Evolutionary conservation across 2,888 invertebrate genomes (phyloP).

Genomic region (Hoplodrina ambigua): DNA sequence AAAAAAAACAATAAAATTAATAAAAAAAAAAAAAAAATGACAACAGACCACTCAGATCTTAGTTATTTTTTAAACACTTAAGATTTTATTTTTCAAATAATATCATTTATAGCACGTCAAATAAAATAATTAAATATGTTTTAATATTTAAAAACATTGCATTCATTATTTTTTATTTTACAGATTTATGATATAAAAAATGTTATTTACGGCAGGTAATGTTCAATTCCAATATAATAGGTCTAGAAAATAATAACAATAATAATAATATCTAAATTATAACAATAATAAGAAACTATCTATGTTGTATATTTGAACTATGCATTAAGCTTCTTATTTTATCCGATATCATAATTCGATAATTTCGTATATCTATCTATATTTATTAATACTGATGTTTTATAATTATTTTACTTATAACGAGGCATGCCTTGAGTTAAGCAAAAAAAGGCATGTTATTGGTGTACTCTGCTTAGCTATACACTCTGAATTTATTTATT

Average conservation of each 20-base stretch:
- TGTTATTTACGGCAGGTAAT: not conserved
- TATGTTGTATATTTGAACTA: conserved; percentile 64
- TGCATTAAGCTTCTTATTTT: conserved; percentile 68
- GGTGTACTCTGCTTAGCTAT: not conserved
- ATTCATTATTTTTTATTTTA: not conserved
- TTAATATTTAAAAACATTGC: not conserved
- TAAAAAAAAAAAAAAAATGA: no score
- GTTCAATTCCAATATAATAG: conserved; percentile 11
- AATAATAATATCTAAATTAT: conserved; percentile 26
- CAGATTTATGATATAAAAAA: not conserved
- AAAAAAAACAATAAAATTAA: no score
- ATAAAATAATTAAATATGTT: not conserved
- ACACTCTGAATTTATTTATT: no score
- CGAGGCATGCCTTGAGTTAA: conserved; percentile 21
- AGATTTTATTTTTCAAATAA: not conserved
- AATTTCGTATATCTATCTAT: conserved; percentile 60
- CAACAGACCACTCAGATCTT: no score
- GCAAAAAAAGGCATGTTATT: not conserved
- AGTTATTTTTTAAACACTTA: no score
- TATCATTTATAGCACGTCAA: not conserved
- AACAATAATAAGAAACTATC: conserved; percentile 39
- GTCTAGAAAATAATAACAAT: conserved; percentile 17
- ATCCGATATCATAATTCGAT: conserved; percentile 71
- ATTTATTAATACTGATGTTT: conserved; percentile 39
- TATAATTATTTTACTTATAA: conserved; percentile 26